Evolutionary conservation across 2,113 vertebrate species (phyloP).

Genomic region (Vidua chalybeata): DNA sequence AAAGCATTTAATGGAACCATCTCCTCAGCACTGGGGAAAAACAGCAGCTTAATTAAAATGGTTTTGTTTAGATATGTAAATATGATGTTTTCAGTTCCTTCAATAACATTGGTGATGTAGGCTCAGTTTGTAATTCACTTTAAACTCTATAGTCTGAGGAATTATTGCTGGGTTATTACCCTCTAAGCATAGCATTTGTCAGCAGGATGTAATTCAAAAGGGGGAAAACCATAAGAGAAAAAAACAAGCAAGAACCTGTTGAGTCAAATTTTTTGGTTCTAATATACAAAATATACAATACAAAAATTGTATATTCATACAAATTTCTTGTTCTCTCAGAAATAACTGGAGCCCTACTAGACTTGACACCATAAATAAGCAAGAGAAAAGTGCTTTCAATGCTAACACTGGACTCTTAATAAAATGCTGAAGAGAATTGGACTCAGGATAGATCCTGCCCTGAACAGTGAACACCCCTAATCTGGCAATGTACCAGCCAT

Average conservation of each 20-base stretch:
- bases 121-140: not conserved
- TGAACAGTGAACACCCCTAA: too few relatives aligned
- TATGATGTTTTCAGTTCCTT: not conserved
- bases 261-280: not conserved
- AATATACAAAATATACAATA: not conserved
- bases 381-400: not conserved
- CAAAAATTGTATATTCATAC: too few relatives aligned
- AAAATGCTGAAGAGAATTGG: not conserved
- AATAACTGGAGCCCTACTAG: not conserved
- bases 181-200: not conserved
- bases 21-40: not conserved
- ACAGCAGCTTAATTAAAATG: not conserved
- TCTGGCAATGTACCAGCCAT: not conserved
- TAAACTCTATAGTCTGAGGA: not conserved
- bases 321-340: not conserved
- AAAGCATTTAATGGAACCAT: not conserved
- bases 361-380: not conserved
- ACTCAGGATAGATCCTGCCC: not conserved
- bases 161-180: not conserved
- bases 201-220: not conserved
- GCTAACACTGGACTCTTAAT: not conserved
- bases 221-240: fast-evolving
- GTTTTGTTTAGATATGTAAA: not conserved
- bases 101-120: not conserved
- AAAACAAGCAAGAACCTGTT: not conserved